phyloP scores from a whole-genome alignment of 2,888 invertebrate species.

The Nudaria mundana region DNA sequence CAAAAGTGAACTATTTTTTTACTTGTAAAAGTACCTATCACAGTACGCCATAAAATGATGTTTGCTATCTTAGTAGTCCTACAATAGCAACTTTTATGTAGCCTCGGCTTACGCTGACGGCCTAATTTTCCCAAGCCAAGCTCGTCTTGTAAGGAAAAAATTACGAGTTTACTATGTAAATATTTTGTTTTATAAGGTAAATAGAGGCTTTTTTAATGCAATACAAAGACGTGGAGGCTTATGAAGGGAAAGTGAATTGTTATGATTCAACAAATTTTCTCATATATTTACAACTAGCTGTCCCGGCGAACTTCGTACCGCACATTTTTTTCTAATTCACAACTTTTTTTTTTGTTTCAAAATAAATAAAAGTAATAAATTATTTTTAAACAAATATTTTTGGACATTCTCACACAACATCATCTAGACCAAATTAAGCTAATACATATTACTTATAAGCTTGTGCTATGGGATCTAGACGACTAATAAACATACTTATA shows the following conservation, averaged over 20 bases:
- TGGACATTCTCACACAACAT: too few species aligned
- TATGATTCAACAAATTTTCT: slow-evolving; percentile 4
- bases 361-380: neutral
- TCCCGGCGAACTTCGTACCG: too few species aligned
- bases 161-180: slow-evolving; percentile 13
- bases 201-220: slow-evolving; percentile 7
- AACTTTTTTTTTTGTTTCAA: neutral
- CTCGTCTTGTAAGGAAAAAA: slow-evolving; percentile 8
- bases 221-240: slow-evolving; percentile 12
- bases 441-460: too few species aligned
- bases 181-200: slow-evolving; percentile 13
- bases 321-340: neutral
- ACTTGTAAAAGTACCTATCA: too few species aligned
- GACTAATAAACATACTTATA: too few species aligned
- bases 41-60: neutral
- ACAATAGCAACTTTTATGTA: neutral
- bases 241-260: slow-evolving; percentile 8
- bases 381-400: too few species aligned
- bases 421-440: too few species aligned
- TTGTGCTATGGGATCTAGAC: too few species aligned
- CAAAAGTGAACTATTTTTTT: too few species aligned
- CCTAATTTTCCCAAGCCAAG: slow-evolving; percentile 8
- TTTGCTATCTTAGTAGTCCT: neutral
- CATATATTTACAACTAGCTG: too few species aligned
- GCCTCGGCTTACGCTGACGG: neutral